phyloP scores from a whole-genome alignment of 2,113 vertebrate genomes.

The Cyanistes caeruleus region DNA sequence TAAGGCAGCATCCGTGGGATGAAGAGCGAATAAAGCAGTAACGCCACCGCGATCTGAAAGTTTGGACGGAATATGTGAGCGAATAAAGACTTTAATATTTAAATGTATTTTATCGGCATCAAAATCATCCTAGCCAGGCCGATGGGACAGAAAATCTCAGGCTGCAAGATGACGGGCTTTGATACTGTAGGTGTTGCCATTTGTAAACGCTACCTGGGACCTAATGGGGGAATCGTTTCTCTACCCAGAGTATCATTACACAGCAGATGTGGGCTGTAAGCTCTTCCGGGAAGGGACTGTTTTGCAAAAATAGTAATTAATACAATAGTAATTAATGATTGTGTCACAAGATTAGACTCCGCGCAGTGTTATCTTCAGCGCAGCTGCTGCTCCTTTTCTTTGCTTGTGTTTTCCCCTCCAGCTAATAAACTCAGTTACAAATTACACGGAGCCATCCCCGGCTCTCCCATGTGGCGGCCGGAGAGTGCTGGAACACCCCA shows the following conservation, averaged over 20 bases:
- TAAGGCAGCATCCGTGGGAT: conserved; percentile 79
- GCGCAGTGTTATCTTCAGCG: conserved; percentile 27
- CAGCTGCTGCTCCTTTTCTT: conserved; percentile 53
- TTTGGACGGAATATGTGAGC: neutral
- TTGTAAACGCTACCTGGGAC: conserved; percentile 26
- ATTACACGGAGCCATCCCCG: neutral
- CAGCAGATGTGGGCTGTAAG: conserved; percentile 21
- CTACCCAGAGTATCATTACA: neutral
- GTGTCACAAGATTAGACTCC: conserved; percentile 48
- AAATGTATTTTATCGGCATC: conserved; percentile 9
- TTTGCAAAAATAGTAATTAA: conserved; percentile 60
- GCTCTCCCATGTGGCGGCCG: neutral
- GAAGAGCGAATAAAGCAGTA: conserved; percentile 41
- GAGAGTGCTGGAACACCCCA: neutral
- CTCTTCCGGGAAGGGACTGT: conserved; percentile 26
- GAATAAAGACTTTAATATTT: conserved; percentile 30
- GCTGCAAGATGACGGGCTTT: neutral
- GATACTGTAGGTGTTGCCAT: neutral
- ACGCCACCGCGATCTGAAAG: neutral
- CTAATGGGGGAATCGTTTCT: neutral
- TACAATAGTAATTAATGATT: conserved; percentile 61
- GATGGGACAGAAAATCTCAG: conserved; percentile 13
- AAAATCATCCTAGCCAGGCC: neutral
- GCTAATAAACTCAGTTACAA: conserved; percentile 29
- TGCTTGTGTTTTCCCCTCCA: conserved; percentile 12